phyloP scores from a whole-genome alignment of 1,140 invertebrate species.

The Listronotus bonariensis region DNA sequence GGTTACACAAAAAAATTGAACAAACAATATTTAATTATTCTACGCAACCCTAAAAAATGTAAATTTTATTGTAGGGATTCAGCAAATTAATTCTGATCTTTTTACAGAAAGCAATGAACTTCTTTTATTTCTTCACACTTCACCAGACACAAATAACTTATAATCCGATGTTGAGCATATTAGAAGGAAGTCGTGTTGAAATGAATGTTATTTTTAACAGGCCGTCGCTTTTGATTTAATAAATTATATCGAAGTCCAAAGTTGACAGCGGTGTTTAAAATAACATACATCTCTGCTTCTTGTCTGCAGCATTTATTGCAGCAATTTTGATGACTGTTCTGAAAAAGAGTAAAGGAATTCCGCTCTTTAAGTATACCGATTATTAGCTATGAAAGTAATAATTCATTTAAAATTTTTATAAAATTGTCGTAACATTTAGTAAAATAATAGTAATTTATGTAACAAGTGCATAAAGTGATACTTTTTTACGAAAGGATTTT shows the following conservation, averaged over 20 bases:
- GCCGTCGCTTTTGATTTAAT: constrained; percentile 46
- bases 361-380: constrained; percentile 33
- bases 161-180: constrained; percentile 25
- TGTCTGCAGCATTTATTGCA: constrained; percentile 42
- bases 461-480: too few species aligned
- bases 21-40: too few species aligned
- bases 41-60: too few species aligned
- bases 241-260: constrained; percentile 43
- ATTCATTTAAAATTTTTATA: too few species aligned
- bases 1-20: too few species aligned
- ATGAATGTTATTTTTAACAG: constrained; percentile 48
- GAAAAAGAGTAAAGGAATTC: constrained; percentile 23
- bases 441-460: too few species aligned
- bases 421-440: too few species aligned
- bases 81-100: too few species aligned
- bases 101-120: constrained; percentile 18
- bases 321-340: constrained; percentile 12
- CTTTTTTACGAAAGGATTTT: too few species aligned
- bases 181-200: constrained; percentile 40
- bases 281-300: constrained; percentile 50
- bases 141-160: too few species aligned
- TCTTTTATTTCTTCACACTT: constrained; percentile 9
- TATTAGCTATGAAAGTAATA: constrained; percentile 31
- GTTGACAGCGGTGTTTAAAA: constrained; percentile 49
- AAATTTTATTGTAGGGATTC: too few species aligned